Evolutionary conservation across 2,113 vertebrate species (phyloP).

Genomic region (Pseudonaja textilis): DNA sequence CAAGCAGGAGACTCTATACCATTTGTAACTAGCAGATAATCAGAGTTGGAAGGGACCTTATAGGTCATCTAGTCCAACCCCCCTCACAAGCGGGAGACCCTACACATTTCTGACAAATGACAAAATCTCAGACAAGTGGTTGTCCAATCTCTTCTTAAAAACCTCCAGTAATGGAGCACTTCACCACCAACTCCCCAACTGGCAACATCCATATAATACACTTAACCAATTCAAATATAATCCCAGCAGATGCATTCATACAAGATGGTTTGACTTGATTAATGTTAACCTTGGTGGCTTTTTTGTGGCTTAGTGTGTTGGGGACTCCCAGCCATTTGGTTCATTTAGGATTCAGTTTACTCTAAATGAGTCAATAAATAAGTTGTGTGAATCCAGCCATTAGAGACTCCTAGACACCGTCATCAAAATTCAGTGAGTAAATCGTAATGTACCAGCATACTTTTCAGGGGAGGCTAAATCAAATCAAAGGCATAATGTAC

Average conservation of each 20-base stretch:
- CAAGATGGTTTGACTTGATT: background rate
- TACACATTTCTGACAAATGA: background rate
- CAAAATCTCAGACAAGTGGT: background rate
- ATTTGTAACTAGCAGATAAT: background rate
- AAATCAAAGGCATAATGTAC: background rate
- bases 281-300: background rate
- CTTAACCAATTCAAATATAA: background rate
- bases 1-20: background rate
- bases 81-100: no score
- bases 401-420: background rate
- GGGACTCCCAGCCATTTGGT: background rate
- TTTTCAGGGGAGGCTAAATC: background rate
- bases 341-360: background rate
- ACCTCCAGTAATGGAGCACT: background rate
- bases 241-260: background rate
- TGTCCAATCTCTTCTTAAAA: no score
- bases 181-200: background rate
- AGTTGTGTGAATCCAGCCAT: background rate
- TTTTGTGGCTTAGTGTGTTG: background rate
- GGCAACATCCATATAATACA: background rate
- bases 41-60: no score
- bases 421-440: background rate
- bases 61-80: no score
- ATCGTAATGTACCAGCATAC: background rate
- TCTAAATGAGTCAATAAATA: background rate